These are phyloP conservation scores for Trichonephila clavipes DNA, from an alignment of 1,140 invertebrate species.

Conservation along the genomic window DNA sequence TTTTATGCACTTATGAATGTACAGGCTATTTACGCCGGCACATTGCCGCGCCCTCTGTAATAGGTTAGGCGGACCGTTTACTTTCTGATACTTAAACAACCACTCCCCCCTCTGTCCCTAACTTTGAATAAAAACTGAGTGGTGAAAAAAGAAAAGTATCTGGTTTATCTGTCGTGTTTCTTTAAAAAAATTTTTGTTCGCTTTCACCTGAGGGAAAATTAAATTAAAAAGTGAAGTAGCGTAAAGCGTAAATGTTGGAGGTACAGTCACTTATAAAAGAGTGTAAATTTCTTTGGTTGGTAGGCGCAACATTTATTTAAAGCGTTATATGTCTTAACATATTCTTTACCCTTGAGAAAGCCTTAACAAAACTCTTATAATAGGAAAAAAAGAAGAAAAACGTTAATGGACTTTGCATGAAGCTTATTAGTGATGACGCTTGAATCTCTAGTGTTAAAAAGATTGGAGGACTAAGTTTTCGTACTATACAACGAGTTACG, in stretches of 20 bases:
- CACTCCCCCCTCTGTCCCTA: neutral
- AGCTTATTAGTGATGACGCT: neutral
- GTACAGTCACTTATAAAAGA: neutral
- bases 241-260: neutral
- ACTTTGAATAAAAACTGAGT: neutral
- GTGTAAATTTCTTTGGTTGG: neutral
- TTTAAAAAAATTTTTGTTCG: neutral
- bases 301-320: neutral
- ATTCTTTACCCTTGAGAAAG: neutral
- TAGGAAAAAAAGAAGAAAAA: neutral
- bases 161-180: neutral
- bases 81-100: constrained; percentile 30
- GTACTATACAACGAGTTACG: no score
- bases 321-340: neutral
- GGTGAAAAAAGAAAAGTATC: neutral
- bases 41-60: neutral
- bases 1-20: constrained; percentile 65
- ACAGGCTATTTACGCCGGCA: constrained; percentile 41
- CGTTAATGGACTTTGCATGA: constrained; percentile 14
- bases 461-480: no score
- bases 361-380: neutral
- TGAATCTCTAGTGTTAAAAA: no score
- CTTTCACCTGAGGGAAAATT: constrained; percentile 14
- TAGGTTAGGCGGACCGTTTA: constrained; percentile 32
- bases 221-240: constrained; percentile 30